Percentiles rank a stretch among this genome's conserved stretches.
These are phyloP conservation scores for Scaptomyza pallida DNA, from an alignment of 1,140 invertebrate species.

Conservation along the genomic window DNA sequence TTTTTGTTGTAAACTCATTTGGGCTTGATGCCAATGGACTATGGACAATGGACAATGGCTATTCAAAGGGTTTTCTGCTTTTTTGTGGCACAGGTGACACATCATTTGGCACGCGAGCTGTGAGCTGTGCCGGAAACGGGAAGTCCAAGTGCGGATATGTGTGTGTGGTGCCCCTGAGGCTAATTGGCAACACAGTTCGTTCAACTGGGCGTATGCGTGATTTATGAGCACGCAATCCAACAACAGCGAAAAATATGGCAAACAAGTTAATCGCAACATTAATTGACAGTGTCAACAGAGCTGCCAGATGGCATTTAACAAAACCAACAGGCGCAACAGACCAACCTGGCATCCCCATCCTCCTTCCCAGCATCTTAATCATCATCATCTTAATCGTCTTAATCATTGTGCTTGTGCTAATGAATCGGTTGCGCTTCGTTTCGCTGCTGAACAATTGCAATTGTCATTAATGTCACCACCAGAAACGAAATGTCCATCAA, in stretches of 20 bases:
- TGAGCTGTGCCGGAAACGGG: constrained; percentile 61
- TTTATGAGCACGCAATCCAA: constrained; percentile 62
- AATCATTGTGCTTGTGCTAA: constrained; percentile 30
- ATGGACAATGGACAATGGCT: too few relatives aligned
- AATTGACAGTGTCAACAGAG: constrained; percentile 78
- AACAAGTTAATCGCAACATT: constrained; percentile 72
- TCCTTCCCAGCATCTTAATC: constrained; percentile 26
- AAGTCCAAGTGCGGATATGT: constrained; percentile 39
- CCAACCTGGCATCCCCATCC: constrained; percentile 11
- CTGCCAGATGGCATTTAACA: constrained; percentile 63
- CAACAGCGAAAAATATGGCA: constrained; percentile 10
- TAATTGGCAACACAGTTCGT: constrained; percentile 68
- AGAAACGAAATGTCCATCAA: constrained; percentile 72
- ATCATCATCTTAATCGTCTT: background rate
- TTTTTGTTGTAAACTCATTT: constrained; percentile 17
- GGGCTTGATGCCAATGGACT: constrained; percentile 38
- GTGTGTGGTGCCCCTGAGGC: constrained; percentile 34
- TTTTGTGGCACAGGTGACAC: constrained; percentile 51
- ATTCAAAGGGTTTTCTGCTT: constrained; percentile 7
- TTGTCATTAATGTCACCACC: constrained; percentile 66
- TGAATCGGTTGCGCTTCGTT: constrained; percentile 71
- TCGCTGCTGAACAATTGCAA: constrained; percentile 70
- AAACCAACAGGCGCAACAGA: constrained; percentile 21
- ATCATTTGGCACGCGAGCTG: constrained; percentile 70
- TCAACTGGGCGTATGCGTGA: constrained; percentile 78